Evolutionary conservation across 2,797 vertebrate genomes (phyloP).

Genomic region (Eleutherodactylus coqui): DNA sequence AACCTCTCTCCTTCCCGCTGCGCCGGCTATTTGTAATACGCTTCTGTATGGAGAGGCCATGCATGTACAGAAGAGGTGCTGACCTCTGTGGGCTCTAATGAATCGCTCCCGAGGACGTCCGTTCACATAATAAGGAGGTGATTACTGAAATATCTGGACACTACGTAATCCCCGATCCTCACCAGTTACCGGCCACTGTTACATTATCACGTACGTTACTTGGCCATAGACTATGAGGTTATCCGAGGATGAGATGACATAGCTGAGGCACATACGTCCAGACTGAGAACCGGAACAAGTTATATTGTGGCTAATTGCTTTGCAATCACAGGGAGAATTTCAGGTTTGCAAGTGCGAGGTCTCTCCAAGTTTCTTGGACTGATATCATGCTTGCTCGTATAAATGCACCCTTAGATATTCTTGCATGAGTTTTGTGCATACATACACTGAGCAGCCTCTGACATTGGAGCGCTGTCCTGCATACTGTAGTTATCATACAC

Average conservation of each 20-base stretch:
- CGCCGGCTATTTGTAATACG: neutral
- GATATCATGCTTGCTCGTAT: too few species aligned
- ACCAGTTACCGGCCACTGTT: conserved; percentile 50
- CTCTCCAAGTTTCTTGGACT: too few species aligned
- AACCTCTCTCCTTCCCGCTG: neutral
- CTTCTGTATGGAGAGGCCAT: neutral
- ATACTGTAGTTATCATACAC: too few species aligned
- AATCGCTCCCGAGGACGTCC: neutral
- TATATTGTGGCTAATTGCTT: neutral
- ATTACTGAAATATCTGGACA: conserved; percentile 44
- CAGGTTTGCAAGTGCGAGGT: too few species aligned
- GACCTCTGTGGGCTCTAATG: neutral
- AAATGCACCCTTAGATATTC: too few species aligned
- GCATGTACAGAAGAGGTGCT: too few species aligned
- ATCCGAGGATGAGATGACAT: neutral
- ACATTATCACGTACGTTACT: conserved; percentile 64
- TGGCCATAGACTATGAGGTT: conserved; percentile 67
- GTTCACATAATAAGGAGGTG: neutral
- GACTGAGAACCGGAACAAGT: neutral
- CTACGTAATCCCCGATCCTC: conserved; percentile 1
- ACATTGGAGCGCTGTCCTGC: too few species aligned
- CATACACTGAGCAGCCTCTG: too few species aligned
- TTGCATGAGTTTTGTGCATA: too few species aligned
- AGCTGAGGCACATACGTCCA: neutral
- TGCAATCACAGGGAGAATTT: too few species aligned